A percentile compares a stretch with the other conserved stretches of the same genome.
phyloP scores from a whole-genome alignment of 2,797 vertebrate genomes.

The Oreochromis mossambicus region DNA sequence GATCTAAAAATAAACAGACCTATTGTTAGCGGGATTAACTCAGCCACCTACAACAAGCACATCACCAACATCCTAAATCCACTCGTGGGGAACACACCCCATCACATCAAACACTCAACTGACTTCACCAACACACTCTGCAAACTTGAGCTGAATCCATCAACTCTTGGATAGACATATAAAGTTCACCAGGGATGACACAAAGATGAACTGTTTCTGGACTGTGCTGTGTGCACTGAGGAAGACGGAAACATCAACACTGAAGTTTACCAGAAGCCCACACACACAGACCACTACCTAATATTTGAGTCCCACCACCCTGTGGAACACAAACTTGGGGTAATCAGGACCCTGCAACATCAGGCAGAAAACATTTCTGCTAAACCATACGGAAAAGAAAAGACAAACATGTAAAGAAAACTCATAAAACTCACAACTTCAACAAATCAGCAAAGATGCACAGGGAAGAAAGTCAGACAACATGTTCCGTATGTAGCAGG shows the following conservation, averaged over 20 bases:
- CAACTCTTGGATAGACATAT: no score
- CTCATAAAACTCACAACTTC: neutral
- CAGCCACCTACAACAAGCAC: neutral
- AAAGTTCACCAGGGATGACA: neutral
- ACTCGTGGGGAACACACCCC: neutral
- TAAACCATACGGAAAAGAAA: neutral
- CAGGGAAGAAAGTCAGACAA: neutral
- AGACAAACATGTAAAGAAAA: neutral
- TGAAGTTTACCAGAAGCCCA: neutral
- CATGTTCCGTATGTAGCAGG: neutral
- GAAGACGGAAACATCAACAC: neutral
- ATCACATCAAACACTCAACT: neutral
- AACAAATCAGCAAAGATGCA: neutral
- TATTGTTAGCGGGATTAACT: neutral
- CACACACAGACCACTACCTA: neutral
- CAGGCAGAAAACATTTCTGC: neutral
- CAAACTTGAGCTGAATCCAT: neutral
- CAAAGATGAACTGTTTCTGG: fast-evolving
- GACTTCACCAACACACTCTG: neutral
- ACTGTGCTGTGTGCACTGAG: neutral
- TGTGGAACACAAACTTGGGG: neutral
- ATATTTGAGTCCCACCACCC: neutral
- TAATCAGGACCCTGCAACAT: neutral
- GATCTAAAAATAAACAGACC: neutral
- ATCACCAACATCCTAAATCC: fast-evolving